Evolutionary conservation across 1,140 invertebrate species (phyloP), one percentile per base, ranked within the genome.

Genomic region (Magallana ariakensis): DNA sequence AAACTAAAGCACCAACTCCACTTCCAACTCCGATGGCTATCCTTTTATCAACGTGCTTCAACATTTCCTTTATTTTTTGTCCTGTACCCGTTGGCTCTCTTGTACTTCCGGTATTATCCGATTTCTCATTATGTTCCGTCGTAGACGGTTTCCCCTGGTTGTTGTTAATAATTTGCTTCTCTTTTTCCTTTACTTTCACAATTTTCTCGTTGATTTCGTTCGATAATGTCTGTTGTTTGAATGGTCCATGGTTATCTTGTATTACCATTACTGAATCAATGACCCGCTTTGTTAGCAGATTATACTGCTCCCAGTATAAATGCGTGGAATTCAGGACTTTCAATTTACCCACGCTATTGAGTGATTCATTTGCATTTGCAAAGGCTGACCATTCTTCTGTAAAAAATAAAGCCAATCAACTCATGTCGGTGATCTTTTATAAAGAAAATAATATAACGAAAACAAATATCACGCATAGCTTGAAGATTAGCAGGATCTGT

Each of bases 231-330:
- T 56, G 46, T 66, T 15, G 13, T 15, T 85, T 60, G 19, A 87
- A 87, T 22, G 91, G 90, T n/a, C 92, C 92, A 55, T 94, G 93
- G 11, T 85, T 83, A 10, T 90, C 89, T 86, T 93, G 91, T 7
- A 89, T 87, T 8, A 93, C 88, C 91, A 91, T 92, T 13, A 93
- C 84, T 11, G 88, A 89, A 86, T 93, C 93, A 11, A 93, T 54
- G 5, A 91, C 57, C 15, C 84, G 46, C 53, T 85, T 85, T 55
- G 86, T 62, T 7, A 85, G 55, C 7, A 89, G 82, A 7, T 97
- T 98, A 46, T 99, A 96, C 96, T 99, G 98, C 94, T 99, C 97
- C 89, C 99, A 95, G 93, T 98, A 96, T 8, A 99, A 91, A 95
- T 99, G 98, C 10, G 98, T 97, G n/a, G 92, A 94, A 94, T 99